These are phyloP conservation scores for Halcyon badia DNA, from an alignment of 2,797 vertebrate genomes.

Conservation along the genomic window DNA sequence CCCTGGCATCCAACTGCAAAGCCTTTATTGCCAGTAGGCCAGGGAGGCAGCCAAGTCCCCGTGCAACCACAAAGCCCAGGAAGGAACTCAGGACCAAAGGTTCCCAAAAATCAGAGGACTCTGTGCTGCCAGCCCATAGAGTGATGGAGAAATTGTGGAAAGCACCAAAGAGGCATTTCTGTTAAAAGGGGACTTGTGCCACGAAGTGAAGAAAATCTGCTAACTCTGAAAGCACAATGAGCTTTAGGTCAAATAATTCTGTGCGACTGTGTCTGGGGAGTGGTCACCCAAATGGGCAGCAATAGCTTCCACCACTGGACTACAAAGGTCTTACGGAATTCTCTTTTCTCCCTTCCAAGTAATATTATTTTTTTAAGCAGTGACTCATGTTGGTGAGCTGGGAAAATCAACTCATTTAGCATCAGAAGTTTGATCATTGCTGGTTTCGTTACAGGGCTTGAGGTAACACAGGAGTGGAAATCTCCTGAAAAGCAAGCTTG, in stretches of 20 bases:
- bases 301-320: neutral
- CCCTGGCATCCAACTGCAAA: neutral
- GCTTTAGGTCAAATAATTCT: neutral
- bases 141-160: neutral
- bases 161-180: too few species aligned
- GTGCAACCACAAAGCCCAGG: neutral
- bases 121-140: neutral
- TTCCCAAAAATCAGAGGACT: neutral
- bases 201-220: too few species aligned
- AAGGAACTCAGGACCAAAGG: neutral
- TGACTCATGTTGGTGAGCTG: neutral
- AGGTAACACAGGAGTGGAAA: neutral
- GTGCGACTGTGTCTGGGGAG: neutral
- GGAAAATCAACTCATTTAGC: neutral
- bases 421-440: neutral
- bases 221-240: neutral
- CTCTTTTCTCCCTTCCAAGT: neutral
- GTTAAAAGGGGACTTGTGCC: too few species aligned
- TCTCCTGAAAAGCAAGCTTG: neutral
- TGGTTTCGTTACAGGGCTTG: neutral
- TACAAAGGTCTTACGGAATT: neutral
- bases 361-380: neutral
- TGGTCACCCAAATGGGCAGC: neutral
- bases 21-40: rapidly evolving
- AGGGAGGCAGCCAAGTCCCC: neutral